Evolutionary conservation across 2,113 vertebrate species (phyloP).

Genomic region (Sclerurus mexicanus): DNA sequence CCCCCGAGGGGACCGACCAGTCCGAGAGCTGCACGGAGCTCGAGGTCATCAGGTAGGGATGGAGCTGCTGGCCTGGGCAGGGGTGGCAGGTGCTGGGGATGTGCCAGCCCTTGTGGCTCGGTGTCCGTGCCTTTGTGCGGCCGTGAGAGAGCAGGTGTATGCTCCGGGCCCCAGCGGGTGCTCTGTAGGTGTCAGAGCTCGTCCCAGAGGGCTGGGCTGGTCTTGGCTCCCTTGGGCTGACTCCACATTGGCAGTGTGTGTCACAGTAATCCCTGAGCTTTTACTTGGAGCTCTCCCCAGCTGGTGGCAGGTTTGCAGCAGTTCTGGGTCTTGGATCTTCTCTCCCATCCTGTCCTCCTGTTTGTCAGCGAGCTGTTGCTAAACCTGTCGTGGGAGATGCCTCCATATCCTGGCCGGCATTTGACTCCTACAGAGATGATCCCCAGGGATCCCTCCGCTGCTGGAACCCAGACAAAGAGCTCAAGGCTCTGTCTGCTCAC

Average conservation of each 20-base stretch:
- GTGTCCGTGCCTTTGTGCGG: neutral
- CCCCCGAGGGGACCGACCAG: slow-evolving; percentile 68
- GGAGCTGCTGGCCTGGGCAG: neutral
- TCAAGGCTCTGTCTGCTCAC: neutral
- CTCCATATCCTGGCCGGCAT: neutral
- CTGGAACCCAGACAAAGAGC: slow-evolving; percentile 5
- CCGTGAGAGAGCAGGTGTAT: neutral
- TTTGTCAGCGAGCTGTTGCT: neutral
- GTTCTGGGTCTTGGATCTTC: neutral
- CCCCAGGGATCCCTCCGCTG: neutral
- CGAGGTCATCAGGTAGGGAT: slow-evolving; percentile 91
- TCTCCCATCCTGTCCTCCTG: fast-evolving
- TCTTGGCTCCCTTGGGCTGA: neutral
- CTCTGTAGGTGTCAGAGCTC: neutral
- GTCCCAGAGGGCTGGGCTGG: neutral
- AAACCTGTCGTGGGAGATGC: neutral
- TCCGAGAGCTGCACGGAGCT: slow-evolving; percentile 78
- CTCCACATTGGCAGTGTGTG: fast-evolving
- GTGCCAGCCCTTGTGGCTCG: neutral
- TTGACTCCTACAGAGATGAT: neutral
- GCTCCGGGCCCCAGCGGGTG: neutral
- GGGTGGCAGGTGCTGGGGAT: fast-evolving
- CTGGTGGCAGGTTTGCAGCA: slow-evolving; percentile 22
- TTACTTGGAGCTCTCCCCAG: neutral
- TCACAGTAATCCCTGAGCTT: neutral